A percentile compares a stretch with the other conserved stretches of the same genome.
phyloP scores from a whole-genome alignment of 1,140 invertebrate genomes.

The Drosophila lini region DNA sequence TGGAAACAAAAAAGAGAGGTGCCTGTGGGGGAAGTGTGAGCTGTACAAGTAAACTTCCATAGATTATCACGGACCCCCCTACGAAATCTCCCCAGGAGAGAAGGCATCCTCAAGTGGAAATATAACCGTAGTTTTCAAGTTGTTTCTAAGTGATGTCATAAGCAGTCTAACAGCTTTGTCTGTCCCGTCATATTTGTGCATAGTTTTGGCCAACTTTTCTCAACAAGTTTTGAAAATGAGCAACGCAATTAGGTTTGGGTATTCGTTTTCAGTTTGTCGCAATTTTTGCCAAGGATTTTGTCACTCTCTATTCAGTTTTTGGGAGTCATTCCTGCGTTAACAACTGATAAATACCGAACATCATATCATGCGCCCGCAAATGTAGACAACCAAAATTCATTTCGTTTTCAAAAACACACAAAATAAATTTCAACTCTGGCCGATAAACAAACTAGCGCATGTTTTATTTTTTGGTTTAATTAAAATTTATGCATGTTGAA shows the following conservation, averaged over 20 bases:
- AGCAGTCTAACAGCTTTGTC: conserved; percentile 40
- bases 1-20: conserved; percentile 5
- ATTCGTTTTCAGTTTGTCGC: conserved; percentile 8
- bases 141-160: conserved; percentile 46
- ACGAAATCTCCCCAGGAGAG: not conserved
- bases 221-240: conserved; percentile 16
- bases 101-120: conserved; percentile 46
- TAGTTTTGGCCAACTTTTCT: conserved; percentile 44
- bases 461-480: conserved; percentile 59
- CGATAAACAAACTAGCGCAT: conserved; percentile 22
- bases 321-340: conserved; percentile 32
- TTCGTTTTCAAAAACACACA: conserved; percentile 18
- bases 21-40: conserved; percentile 5
- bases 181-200: conserved; percentile 50
- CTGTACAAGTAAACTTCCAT: not conserved
- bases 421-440: conserved; percentile 50
- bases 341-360: conserved; percentile 34
- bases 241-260: conserved; percentile 10
- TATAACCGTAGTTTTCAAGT: conserved; percentile 43
- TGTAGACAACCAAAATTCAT: conserved; percentile 25
- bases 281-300: conserved; percentile 3
- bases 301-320: not conserved
- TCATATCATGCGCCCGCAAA: conserved; percentile 2
- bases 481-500: conserved; percentile 77
- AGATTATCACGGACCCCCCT: not conserved